phyloP scores from a whole-genome alignment of 2,113 vertebrate species.

The Erythrocercus mccallii region DNA sequence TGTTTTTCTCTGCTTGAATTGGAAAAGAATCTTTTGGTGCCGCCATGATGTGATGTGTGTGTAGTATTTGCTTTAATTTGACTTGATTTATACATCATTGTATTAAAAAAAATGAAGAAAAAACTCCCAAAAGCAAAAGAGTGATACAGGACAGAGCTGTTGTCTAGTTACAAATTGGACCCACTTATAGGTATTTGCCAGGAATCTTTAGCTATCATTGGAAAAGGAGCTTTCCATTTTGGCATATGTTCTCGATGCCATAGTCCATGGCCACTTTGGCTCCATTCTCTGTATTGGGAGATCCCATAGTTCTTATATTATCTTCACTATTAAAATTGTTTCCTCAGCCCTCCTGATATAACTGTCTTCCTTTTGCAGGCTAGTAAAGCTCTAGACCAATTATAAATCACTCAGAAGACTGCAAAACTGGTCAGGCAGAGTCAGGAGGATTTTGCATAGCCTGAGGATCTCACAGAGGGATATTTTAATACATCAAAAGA shows the following conservation, averaged over 20 bases:
- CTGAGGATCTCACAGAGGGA: neutral
- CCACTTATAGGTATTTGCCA: neutral
- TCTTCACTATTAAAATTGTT: neutral
- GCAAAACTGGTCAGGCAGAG: neutral
- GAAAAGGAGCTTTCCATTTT: neutral
- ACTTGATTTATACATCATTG: neutral
- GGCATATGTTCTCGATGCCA: neutral
- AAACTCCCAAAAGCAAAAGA: neutral
- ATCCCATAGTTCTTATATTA: neutral
- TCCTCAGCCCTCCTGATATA: neutral
- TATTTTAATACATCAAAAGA: neutral
- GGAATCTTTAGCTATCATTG: neutral
- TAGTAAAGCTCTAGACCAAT: neutral
- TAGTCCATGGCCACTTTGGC: neutral
- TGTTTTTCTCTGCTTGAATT: neutral
- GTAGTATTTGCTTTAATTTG: neutral
- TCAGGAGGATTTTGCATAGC: neutral
- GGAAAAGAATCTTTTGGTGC: neutral
- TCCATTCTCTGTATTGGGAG: neutral
- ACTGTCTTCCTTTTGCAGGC: neutral
- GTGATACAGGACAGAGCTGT: neutral
- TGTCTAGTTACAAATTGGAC: neutral
- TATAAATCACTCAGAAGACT: neutral
- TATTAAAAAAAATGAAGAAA: neutral
- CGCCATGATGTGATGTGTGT: neutral